Percentiles rank a stretch among this genome's conserved stretches.
These are phyloP conservation scores for Ferrisia virgata DNA, from an alignment of 2,888 invertebrate species.

Conservation along the genomic window DNA sequence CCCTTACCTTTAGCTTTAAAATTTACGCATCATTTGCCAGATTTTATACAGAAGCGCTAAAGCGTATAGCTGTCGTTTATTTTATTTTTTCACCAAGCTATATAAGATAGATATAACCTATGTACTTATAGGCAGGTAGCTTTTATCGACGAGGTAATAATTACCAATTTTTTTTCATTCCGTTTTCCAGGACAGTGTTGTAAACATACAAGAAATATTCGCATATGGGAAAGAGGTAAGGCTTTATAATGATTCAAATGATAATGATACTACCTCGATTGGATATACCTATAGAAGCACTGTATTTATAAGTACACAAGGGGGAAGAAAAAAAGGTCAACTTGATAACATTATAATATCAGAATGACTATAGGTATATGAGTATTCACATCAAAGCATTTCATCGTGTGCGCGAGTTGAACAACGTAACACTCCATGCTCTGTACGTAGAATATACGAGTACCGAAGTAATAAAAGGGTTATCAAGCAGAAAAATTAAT, in stretches of 20 bases:
- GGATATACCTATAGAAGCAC: too few relatives aligned
- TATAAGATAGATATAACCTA: too few relatives aligned
- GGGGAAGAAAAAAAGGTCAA: neutral
- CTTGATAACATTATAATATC: neutral
- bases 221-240: constrained; percentile 53
- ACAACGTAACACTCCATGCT: too few relatives aligned
- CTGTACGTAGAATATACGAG: neutral
- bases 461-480: neutral
- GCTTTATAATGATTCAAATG: neutral
- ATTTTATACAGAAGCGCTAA: neutral
- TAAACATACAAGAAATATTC: constrained; percentile 66
- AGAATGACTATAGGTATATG: too few relatives aligned
- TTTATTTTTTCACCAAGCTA: too few relatives aligned
- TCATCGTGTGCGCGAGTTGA: too few relatives aligned
- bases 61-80: neutral
- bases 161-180: neutral
- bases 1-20: neutral
- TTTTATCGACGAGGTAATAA: neutral
- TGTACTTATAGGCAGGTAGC: neutral
- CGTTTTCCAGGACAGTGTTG: constrained; percentile 59
- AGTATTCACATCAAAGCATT: neutral
- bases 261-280: neutral
- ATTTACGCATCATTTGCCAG: constrained; percentile 16
- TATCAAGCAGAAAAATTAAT: constrained; percentile 8
- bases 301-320: neutral